Evolutionary conservation across 1,140 invertebrate genomes (phyloP).

Genomic region (Eupristina koningsbergeri): DNA sequence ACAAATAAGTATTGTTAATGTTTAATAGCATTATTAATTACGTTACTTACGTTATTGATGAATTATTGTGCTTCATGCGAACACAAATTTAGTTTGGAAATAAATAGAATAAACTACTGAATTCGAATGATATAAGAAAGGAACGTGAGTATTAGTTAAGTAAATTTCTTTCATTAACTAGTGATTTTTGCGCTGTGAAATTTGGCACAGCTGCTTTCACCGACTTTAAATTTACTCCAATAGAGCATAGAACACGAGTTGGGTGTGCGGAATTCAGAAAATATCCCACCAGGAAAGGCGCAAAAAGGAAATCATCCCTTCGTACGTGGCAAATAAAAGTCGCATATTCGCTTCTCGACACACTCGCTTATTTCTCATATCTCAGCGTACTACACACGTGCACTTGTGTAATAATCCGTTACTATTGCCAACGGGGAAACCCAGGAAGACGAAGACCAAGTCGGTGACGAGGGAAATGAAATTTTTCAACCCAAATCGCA

Average conservation of each 20-base stretch:
- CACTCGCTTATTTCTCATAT: neutral
- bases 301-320: neutral
- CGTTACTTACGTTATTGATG: neutral
- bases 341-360: neutral
- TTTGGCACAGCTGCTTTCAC: neutral
- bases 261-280: neutral
- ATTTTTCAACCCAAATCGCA: slow-evolving; percentile 18
- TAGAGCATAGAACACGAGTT: neutral
- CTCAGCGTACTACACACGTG: neutral
- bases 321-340: slow-evolving; percentile 2
- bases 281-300: neutral
- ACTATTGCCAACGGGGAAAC: neutral
- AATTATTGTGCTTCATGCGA: neutral
- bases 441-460: neutral
- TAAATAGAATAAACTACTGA: too few species aligned
- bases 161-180: neutral
- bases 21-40: too few species aligned
- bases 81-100: neutral
- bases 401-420: slow-evolving; percentile 4
- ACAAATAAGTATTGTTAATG: neutral
- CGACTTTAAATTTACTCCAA: neutral
- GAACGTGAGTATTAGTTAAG: neutral
- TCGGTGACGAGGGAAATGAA: neutral
- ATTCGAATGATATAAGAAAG: too few species aligned
- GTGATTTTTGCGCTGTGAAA: neutral